Percentiles rank a stretch among this genome's conserved stretches.
These are phyloP conservation scores for Agraylea sexmaculata DNA, from an alignment of 1,140 invertebrate genomes.

Conservation along the genomic window DNA sequence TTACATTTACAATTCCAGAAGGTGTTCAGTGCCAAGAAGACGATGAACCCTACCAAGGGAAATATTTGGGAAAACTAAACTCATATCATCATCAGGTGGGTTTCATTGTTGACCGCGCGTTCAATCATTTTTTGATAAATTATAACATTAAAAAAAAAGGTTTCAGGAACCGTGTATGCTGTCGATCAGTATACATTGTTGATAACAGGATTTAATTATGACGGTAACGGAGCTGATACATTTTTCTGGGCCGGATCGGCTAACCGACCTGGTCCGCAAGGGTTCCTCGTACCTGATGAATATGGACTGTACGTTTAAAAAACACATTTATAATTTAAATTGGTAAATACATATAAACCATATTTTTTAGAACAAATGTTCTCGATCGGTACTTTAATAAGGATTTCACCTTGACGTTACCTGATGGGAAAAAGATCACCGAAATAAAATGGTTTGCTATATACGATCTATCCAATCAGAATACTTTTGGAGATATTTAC, in stretches of 20 bases:
- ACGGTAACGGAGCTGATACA: constrained; percentile 80
- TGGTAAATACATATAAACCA: constrained; percentile 5
- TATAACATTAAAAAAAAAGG: constrained; percentile 36
- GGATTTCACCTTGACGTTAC: constrained; percentile 71
- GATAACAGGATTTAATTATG: constrained; percentile 76
- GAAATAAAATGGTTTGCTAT: constrained; percentile 86
- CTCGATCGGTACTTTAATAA: constrained; percentile 75
- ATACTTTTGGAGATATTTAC: constrained; percentile 81
- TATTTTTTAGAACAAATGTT: constrained; percentile 66
- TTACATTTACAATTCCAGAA: too few relatives aligned
- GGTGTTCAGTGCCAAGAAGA: constrained; percentile 33
- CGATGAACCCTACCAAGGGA: constrained; percentile 64
- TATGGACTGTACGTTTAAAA: constrained; percentile 61
- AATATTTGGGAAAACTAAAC: constrained; percentile 74
- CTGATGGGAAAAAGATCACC: constrained; percentile 76
- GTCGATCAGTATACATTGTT: constrained; percentile 79
- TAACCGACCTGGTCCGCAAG: constrained; percentile 75
- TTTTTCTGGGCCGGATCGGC: constrained; percentile 89
- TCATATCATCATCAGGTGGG: constrained; percentile 73
- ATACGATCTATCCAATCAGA: constrained; percentile 76
- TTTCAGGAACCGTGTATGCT: constrained; percentile 79
- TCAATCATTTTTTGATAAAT: background rate
- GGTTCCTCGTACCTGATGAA: constrained; percentile 83
- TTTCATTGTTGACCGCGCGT: constrained; percentile 7
- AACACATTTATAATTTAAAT: background rate